Percentiles rank a stretch among this genome's conserved stretches.
Conservation (phyloP, 2,113 vertebrate species). For the Alectura lathami region DNA sequence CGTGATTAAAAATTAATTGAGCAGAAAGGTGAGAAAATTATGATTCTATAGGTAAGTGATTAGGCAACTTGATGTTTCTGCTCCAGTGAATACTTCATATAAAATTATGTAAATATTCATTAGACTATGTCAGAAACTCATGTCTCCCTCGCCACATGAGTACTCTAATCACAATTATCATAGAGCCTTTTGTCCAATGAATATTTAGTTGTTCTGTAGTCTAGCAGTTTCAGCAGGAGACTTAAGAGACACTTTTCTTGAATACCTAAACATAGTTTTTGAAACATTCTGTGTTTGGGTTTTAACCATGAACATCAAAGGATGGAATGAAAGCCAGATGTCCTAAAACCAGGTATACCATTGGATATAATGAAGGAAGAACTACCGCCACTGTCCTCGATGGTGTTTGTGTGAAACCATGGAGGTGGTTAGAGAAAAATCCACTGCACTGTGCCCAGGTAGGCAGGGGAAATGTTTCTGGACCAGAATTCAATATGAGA, state of each 20-base stretch:
- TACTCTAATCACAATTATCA: slow-evolving; percentile 54
- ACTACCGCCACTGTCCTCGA: background rate
- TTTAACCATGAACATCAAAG: background rate
- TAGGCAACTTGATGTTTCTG: slow-evolving; percentile 56
- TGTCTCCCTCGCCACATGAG: slow-evolving; percentile 17
- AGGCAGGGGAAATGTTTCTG: background rate
- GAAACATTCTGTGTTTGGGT: background rate
- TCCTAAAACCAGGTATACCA: background rate
- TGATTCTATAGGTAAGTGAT: slow-evolving; percentile 58
- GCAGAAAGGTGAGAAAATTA: slow-evolving; percentile 38
- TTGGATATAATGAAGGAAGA: background rate
- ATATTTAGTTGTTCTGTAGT: slow-evolving; percentile 41
- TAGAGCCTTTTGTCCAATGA: slow-evolving; percentile 41
- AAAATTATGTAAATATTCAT: slow-evolving; percentile 67
- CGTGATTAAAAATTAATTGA: slow-evolving; percentile 51
- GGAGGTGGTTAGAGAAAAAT: background rate
- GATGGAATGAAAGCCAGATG: background rate
- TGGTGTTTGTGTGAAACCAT: rapidly evolving
- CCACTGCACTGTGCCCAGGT: background rate
- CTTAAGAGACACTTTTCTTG: background rate
- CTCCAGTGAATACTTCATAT: slow-evolving; percentile 46
- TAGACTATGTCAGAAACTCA: slow-evolving; percentile 36
- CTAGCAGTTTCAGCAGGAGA: slow-evolving; percentile 18
- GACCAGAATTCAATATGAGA: background rate
- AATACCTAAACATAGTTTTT: background rate